Conservation (phyloP, 2,113 vertebrate species). For the human region GRCh38 chr18:8723001-8723500, state of each 20-base stretch:
- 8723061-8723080: constrained; percentile 65
- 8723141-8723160: constrained; percentile 62
- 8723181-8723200: not conserved
- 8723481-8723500: not conserved
- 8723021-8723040: not conserved
- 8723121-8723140: constrained; percentile 53
- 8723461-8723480: not conserved
- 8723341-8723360: not conserved
- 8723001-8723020: not conserved
- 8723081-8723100: constrained; percentile 59
- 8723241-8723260: not conserved
- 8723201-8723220: not conserved
- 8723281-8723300: not conserved
- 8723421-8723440: not conserved
- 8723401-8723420: not conserved
- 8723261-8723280: not conserved
- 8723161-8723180: not conserved
- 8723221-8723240: not conserved
- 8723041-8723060: not conserved
- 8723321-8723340: not conserved
- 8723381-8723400: not conserved
- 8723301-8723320: not conserved
- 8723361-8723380: not conserved
- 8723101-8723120: constrained; percentile 71
- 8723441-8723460: not conserved